Evolutionary conservation across 2,113 vertebrate genomes (phyloP).

Genomic region (Dendrocopos noguchii): DNA sequence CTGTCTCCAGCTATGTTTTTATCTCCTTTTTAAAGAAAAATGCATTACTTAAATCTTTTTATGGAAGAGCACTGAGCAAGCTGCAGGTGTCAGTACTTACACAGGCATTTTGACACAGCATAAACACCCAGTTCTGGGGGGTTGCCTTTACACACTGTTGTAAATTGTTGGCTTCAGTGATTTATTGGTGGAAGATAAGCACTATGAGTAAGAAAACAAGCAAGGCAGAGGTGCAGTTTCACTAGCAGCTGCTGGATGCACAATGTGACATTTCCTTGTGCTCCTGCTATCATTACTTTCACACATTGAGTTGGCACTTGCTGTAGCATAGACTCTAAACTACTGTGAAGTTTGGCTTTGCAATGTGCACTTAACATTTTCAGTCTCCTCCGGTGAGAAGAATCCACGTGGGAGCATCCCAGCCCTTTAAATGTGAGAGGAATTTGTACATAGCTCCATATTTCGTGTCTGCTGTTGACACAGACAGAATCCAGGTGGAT

Average conservation of each 20-base stretch:
- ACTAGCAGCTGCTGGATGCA: not conserved
- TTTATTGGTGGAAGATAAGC: not conserved
- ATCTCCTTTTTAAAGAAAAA: not conserved
- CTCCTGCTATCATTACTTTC: slow-evolving; percentile 35
- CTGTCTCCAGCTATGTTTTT: not conserved
- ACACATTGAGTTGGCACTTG: slow-evolving; percentile 44
- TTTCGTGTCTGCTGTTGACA: slow-evolving; percentile 11
- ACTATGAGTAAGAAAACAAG: not conserved
- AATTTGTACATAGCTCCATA: slow-evolving; percentile 28
- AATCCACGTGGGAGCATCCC: slow-evolving; percentile 6
- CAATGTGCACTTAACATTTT: slow-evolving; percentile 56
- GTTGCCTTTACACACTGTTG: not conserved
- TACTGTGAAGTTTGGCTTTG: slow-evolving; percentile 44
- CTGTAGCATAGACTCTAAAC: not conserved
- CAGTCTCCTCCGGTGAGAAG: slow-evolving; percentile 23
- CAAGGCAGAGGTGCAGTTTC: not conserved
- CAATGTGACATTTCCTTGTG: slow-evolving; percentile 35
- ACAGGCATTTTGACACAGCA: not conserved
- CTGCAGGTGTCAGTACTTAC: not conserved
- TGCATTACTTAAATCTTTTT: not conserved
- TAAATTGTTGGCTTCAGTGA: not conserved
- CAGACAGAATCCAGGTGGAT: not conserved
- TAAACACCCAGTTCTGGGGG: not conserved
- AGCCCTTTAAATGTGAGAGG: slow-evolving; percentile 42
- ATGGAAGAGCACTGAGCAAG: not conserved